A percentile compares a stretch with the other conserved stretches of the same genome.
These are phyloP conservation scores for Dryocosmus kuriphilus DNA, from an alignment of 2,888 invertebrate genomes.

Conservation along the genomic window DNA sequence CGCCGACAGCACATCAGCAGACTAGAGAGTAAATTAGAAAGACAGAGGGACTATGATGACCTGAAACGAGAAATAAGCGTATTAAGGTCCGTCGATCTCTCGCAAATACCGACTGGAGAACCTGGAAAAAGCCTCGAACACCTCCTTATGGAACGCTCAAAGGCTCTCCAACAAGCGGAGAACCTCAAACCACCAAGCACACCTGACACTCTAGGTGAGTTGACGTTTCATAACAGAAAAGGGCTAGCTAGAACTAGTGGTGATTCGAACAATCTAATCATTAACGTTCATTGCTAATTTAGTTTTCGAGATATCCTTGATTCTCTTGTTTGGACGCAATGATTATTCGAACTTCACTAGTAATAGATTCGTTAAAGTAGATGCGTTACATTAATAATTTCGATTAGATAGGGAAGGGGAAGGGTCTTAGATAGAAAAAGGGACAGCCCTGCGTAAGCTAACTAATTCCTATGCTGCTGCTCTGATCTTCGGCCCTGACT, in stretches of 20 bases:
- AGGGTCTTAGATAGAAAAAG: neutral
- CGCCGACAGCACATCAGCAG: constrained; percentile 91
- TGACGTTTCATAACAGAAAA: constrained; percentile 41
- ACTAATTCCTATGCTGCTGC: constrained; percentile 73
- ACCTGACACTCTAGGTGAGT: constrained; percentile 76
- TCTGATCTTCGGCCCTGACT: constrained; percentile 76
- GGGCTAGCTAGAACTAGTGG: neutral
- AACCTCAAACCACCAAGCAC: constrained; percentile 78
- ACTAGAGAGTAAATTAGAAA: constrained; percentile 90
- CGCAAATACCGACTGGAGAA: constrained; percentile 79
- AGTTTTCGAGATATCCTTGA: neutral
- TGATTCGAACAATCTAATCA: neutral
- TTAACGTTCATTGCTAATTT: neutral
- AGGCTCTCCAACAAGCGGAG: constrained; percentile 83
- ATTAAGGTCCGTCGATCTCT: constrained; percentile 88
- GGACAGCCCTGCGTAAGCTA: constrained; percentile 23
- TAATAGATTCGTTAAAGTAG: neutral
- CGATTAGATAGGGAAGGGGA: neutral
- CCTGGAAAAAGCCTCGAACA: constrained; percentile 82
- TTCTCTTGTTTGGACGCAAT: neutral
- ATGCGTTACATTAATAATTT: neutral
- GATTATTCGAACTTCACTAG: constrained; percentile 2
- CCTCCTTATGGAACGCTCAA: constrained; percentile 87
- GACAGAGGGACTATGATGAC: constrained; percentile 95
- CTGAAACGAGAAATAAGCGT: constrained; percentile 93